Evolutionary conservation across 2,888 invertebrate species (phyloP), one percentile per base, ranked within the genome.

Genomic region (Tipula helvola): DNA sequence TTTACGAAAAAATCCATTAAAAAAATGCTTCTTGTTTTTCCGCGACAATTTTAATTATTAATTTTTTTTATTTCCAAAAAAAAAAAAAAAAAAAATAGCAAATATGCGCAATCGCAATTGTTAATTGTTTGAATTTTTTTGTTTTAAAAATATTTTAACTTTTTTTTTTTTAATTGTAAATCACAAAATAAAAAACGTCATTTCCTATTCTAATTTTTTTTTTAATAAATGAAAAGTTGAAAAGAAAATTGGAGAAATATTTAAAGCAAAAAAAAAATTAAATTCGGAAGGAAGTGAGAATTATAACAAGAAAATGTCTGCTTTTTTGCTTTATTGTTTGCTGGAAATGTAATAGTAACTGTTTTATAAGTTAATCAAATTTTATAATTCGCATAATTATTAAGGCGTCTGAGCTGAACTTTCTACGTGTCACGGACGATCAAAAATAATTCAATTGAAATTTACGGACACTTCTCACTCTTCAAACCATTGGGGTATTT

Each of bases 11-110:
- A 83, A 83, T 36, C 83, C 83, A 83, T 83, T 83, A 83, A 83
- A 83, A 39, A 39, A 39, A 84, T 84, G 1, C 41, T 84, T 84
- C 84, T 84, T 84, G 41, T 84, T 84, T 71, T 84, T n/a, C 28
- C 84, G 84, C 84, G 84, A 84, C 84, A 84, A 84, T 84, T 84
- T 84, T 84, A 84, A 84, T 84, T 84, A 84, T 84, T 39, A 84
- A 84, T 84, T 39, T 84, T 28, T 83, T 84, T 41, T 84, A 84
- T 39, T 84, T 84, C 39, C 39, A 1, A 39, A 39, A 39, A 39
- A 84, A 84, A 39, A 41, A 83, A 83, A 36, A n/a, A n/a, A n/a
- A n/a, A 36, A 83, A 83, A 16, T 57, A 57, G 52, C 16, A 57
- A 57, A 71, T 71, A 84, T 84, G 84, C 84, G 84, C 84, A 84